phyloP scores from a whole-genome alignment of 2,888 invertebrate species.

The Polyploca ridens region DNA sequence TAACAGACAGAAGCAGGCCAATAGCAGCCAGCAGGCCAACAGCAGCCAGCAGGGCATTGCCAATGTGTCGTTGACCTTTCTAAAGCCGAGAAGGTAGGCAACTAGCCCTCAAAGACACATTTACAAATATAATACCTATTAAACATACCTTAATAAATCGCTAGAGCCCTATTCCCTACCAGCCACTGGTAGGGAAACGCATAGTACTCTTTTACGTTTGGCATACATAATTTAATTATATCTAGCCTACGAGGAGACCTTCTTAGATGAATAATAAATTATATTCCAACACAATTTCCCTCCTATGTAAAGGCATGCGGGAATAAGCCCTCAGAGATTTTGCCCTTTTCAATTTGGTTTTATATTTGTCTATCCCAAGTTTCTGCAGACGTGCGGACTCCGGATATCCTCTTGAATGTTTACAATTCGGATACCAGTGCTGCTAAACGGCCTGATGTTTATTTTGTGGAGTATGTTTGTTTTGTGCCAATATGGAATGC shows the following conservation, averaged over 20 bases:
- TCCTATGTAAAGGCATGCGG: not conserved
- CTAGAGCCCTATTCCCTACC: too few relatives aligned
- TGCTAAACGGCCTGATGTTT: not conserved
- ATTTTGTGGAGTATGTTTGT: not conserved
- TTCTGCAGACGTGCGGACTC: not conserved
- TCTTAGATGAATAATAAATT: constrained; percentile 1
- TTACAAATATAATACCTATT: too few relatives aligned
- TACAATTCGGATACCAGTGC: not conserved
- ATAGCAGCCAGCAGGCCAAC: too few relatives aligned
- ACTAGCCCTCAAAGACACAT: too few relatives aligned
- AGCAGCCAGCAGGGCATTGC: too few relatives aligned
- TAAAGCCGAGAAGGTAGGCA: too few relatives aligned
- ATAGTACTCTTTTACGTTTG: too few relatives aligned
- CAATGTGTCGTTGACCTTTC: too few relatives aligned
- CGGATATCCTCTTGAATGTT: constrained; percentile 1
- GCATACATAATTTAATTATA: too few relatives aligned
- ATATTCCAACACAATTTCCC: not conserved
- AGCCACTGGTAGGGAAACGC: too few relatives aligned
- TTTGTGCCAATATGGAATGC: not conserved
- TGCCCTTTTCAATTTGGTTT: not conserved
- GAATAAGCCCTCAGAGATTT: not conserved
- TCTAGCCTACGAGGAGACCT: not conserved
- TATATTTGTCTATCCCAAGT: not conserved
- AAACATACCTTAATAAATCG: too few relatives aligned
- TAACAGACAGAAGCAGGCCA: too few relatives aligned